A percentile compares a stretch with the other conserved stretches of the same genome.
phyloP scores from a whole-genome alignment of 2,888 invertebrate genomes.

The Erebia epiphron region DNA sequence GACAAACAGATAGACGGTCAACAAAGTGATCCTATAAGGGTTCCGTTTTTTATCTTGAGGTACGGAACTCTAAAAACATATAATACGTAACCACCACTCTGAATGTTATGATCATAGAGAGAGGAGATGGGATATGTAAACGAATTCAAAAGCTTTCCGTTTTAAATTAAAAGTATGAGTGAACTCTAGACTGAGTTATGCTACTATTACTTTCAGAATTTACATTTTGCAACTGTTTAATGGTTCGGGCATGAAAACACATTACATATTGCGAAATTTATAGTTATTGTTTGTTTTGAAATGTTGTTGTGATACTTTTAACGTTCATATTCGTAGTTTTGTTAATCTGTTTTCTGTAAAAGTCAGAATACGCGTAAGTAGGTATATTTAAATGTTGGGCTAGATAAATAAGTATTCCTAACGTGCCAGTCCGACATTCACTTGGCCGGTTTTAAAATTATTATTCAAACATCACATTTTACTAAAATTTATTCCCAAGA shows the following conservation, averaged over 20 bases:
- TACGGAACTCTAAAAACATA: too few relatives aligned
- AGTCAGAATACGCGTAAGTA: not conserved
- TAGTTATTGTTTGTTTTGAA: constrained; percentile 14
- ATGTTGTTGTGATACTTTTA: constrained; percentile 6
- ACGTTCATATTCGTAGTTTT: not conserved
- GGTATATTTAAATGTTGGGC: too few relatives aligned
- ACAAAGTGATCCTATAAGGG: too few relatives aligned
- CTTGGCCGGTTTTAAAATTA: too few relatives aligned
- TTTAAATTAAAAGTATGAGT: constrained; percentile 2
- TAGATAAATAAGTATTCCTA: too few relatives aligned
- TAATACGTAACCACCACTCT: too few relatives aligned
- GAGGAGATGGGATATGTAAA: constrained; percentile 2
- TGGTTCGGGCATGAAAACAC: constrained; percentile 20
- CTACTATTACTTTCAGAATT: constrained; percentile 6
- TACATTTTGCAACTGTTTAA: constrained; percentile 17
- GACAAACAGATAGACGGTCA: too few relatives aligned
- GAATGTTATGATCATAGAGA: not conserved
- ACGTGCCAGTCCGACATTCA: too few relatives aligned
- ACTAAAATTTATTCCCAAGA: too few relatives aligned
- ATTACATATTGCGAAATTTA: constrained; percentile 11
- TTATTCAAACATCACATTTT: too few relatives aligned
- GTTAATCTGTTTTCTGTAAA: not conserved
- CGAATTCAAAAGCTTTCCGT: constrained; percentile 1
- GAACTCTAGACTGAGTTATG: constrained; percentile 6
- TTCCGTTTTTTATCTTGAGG: too few relatives aligned